Conservation (phyloP, 2,888 invertebrate genomes). For the Orthonevra nobilis region DNA sequence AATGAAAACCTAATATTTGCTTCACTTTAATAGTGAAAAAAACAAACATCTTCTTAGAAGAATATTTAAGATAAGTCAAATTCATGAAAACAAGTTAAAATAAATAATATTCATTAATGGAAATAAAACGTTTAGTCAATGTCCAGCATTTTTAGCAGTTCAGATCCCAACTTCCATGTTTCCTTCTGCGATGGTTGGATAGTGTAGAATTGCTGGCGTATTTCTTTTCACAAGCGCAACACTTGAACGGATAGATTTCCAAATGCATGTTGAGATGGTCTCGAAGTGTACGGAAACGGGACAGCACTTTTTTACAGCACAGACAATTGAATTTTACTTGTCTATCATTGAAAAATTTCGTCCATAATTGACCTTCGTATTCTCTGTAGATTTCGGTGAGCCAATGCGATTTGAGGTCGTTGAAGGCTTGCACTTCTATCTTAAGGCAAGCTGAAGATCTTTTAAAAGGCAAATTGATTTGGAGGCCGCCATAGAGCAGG, state of each 20-base stretch:
- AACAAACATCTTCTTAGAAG: background rate
- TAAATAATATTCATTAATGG: background rate
- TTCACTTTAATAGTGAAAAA: background rate
- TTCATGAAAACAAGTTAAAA: conserved; percentile 16
- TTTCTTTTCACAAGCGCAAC: conserved; percentile 41
- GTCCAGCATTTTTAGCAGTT: conserved; percentile 1
- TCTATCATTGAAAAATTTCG: background rate
- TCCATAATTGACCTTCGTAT: conserved; percentile 49
- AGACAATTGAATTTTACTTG: conserved; percentile 29
- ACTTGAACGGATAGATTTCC: conserved; percentile 48
- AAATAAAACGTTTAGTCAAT: background rate
- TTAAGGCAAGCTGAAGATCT: conserved; percentile 1
- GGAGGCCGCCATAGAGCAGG: conserved; percentile 25
- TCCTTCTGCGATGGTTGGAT: conserved; percentile 5
- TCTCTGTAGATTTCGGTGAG: conserved; percentile 30
- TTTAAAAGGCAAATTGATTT: conserved; percentile 34
- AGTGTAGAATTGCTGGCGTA: conserved; percentile 34
- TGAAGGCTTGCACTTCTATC: conserved; percentile 42
- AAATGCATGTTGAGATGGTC: conserved; percentile 47
- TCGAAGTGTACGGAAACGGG: conserved; percentile 2
- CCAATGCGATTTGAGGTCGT: conserved; percentile 33
- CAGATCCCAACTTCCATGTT: conserved; percentile 10
- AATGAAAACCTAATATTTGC: too few species aligned
- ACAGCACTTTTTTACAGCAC: conserved; percentile 37
- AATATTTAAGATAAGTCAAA: conserved; percentile 14